A percentile compares a stretch with the other conserved stretches of the same genome.
Evolutionary conservation across 2,113 vertebrate species (phyloP).

Genomic region (Apeltes quadracus): DNA sequence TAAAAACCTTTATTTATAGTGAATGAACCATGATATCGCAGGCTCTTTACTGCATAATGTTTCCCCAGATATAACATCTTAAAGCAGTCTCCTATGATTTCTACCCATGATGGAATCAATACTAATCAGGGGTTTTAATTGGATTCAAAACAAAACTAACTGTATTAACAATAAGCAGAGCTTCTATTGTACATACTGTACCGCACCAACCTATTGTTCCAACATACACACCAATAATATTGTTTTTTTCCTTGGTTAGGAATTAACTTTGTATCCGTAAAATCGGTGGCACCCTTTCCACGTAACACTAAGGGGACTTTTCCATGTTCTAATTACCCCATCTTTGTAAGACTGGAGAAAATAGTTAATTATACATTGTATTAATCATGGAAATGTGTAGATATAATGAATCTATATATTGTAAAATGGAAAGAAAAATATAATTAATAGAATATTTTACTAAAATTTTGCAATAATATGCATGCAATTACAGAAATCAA

Average conservation of each 20-base stretch:
- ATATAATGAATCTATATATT: conserved; percentile 67
- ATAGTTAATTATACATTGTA: conserved; percentile 14
- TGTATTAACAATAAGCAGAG: background rate
- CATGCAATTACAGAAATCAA: conserved; percentile 62
- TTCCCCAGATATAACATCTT: background rate
- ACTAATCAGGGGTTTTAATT: background rate
- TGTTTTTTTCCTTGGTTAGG: background rate
- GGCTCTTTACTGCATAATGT: background rate
- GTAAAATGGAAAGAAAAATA: conserved; percentile 60
- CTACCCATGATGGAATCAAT: background rate
- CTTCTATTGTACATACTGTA: conserved; percentile 22
- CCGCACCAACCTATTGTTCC: conserved; percentile 4
- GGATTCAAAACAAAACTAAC: background rate
- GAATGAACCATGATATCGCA: background rate
- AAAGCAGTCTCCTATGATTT: background rate
- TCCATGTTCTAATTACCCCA: background rate
- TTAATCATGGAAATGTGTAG: conserved; percentile 50
- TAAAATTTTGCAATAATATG: conserved; percentile 72
- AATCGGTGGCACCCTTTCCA: conserved; percentile 26
- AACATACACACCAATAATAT: background rate
- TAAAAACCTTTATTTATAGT: background rate
- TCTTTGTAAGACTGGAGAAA: conserved; percentile 5
- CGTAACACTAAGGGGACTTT: conserved; percentile 6
- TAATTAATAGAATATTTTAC: conserved; percentile 71
- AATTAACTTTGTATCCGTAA: conserved; percentile 7